Evolutionary conservation across 53 echinoderm and acorn worm species (phyloP).

Genomic region (Holothuria leucospilota): DNA sequence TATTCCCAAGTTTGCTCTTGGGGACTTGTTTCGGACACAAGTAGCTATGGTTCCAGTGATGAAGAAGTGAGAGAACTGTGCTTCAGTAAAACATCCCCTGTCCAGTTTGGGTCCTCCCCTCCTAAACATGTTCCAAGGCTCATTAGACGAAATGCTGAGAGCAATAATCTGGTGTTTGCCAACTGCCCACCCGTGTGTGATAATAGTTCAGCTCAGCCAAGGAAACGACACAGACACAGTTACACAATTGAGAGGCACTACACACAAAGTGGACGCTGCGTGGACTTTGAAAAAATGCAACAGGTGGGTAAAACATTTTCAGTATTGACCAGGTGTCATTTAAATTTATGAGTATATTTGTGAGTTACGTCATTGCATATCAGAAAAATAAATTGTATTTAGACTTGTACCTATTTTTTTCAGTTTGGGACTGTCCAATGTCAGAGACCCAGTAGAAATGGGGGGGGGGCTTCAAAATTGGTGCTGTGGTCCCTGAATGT

Average conservation of each 20-base stretch:
- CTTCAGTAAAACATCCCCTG: conserved; percentile 60
- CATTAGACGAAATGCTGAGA: conserved; percentile 67
- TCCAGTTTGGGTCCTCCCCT: conserved; percentile 89
- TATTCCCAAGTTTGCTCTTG: conserved; percentile 82
- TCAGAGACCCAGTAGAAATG: too few relatives aligned
- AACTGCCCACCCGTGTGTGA: conserved; percentile 75
- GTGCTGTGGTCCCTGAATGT: too few relatives aligned
- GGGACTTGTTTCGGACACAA: conserved; percentile 48
- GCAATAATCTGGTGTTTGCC: conserved; percentile 73
- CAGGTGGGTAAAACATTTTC: conserved; percentile 59
- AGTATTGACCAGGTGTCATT: too few relatives aligned
- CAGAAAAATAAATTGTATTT: too few relatives aligned
- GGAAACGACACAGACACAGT: conserved; percentile 81
- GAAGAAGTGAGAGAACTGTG: conserved; percentile 88
- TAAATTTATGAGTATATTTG: too few relatives aligned
- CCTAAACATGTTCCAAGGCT: conserved; percentile 85
- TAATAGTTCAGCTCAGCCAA: conserved; percentile 69
- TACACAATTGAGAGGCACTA: conserved; percentile 54
- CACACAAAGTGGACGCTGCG: conserved; percentile 68
- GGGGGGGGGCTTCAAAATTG: too few relatives aligned
- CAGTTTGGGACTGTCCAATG: too few relatives aligned
- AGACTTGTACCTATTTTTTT: too few relatives aligned
- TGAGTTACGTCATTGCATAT: too few relatives aligned
- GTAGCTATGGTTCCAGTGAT: conserved; percentile 72
- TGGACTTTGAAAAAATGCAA: conserved; percentile 99